These are phyloP conservation scores for Ictidomys tridecemlineatus DNA, from an alignment of 2,113 vertebrate species.

Conservation along the genomic window DNA sequence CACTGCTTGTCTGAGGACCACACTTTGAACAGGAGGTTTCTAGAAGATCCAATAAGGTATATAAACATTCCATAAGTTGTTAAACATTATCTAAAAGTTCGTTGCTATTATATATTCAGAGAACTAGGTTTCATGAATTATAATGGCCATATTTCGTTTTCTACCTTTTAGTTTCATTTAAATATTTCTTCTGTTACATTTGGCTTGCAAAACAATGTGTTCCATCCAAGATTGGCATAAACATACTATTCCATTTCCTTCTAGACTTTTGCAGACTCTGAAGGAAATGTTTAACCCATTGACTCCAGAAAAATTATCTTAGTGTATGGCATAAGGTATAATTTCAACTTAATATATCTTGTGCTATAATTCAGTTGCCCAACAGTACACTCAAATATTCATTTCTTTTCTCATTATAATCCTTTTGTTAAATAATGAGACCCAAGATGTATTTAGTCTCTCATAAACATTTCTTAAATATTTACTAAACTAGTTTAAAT, in stretches of 20 bases:
- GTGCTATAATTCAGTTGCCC: neutral
- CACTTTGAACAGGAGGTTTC: neutral
- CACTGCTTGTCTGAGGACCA: neutral
- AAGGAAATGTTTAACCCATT: constrained; percentile 56
- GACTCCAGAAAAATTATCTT: neutral
- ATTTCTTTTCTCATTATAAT: constrained; percentile 37
- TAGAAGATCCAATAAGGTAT: neutral
- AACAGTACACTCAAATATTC: neutral
- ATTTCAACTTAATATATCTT: constrained; percentile 28
- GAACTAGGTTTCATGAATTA: neutral
- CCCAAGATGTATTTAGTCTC: neutral
- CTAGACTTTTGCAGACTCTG: neutral
- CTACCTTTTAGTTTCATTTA: constrained; percentile 8
- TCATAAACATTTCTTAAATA: constrained; percentile 33
- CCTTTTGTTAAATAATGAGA: constrained; percentile 21
- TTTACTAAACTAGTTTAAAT: constrained; percentile 45
- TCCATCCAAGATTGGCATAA: constrained; percentile 6
- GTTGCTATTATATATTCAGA: neutral
- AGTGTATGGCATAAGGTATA: neutral
- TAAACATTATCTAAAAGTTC: constrained; percentile 21
- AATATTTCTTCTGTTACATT: constrained; percentile 18
- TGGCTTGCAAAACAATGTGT: constrained; percentile 2
- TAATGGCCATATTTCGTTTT: neutral
- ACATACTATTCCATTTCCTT: neutral
- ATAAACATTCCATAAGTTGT: neutral